These are phyloP conservation scores for Montipora efflorescens DNA, from an alignment of 64 coral and sea anemone genomes.

Conservation along the genomic window DNA sequence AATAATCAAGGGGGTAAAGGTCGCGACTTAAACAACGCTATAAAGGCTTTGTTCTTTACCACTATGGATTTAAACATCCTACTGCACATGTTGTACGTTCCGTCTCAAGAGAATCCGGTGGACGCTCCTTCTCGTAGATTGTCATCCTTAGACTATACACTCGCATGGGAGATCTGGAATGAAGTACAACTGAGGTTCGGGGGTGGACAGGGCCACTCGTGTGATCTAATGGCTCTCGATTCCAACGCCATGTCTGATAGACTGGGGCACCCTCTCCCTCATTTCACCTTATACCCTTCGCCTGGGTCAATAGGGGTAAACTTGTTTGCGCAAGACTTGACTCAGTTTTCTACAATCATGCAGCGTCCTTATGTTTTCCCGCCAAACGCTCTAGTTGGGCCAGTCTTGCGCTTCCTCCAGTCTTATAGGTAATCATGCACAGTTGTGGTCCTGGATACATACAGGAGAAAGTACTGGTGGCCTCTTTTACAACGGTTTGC, in stretches of 20 bases:
- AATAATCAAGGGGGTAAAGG: neutral
- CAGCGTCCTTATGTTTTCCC: neutral
- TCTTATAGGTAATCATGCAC: neutral
- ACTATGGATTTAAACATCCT: neutral
- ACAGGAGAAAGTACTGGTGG: constrained; percentile 12
- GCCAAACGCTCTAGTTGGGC: neutral
- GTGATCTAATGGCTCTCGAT: constrained; percentile 50
- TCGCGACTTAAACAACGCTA: neutral
- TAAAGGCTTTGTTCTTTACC: constrained; percentile 27
- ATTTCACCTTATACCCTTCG: neutral
- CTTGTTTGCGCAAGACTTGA: too few species aligned
- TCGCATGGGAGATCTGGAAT: too few species aligned
- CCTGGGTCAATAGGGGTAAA: too few species aligned
- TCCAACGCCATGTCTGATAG: constrained; percentile 30
- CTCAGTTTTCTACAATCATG: too few species aligned
- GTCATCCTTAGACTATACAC: too few species aligned
- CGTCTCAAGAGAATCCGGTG: neutral
- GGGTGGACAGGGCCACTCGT: constrained; percentile 3
- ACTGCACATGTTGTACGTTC: constrained; percentile 9
- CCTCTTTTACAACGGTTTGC: neutral
- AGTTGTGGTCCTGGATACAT: neutral
- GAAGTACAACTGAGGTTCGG: too few species aligned
- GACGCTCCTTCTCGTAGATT: too few species aligned
- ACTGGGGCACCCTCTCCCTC: neutral
- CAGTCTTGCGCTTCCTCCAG: neutral